Percentiles rank a stretch among this genome's conserved stretches.
Conservation (phyloP, 2,113 vertebrate species). For the Ochotona curzoniae region DNA sequence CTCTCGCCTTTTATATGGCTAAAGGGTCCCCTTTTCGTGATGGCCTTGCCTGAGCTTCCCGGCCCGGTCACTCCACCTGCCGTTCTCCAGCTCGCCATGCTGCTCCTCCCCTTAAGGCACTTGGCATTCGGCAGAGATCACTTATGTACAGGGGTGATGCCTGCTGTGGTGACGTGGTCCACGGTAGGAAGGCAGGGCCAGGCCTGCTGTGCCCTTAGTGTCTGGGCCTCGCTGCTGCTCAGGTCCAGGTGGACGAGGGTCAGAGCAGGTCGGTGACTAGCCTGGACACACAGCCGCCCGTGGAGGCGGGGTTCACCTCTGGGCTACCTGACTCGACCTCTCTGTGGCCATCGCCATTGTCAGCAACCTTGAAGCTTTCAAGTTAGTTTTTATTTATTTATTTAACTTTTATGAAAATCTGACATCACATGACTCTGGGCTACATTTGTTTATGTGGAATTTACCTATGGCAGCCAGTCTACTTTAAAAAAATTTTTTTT, state of each 20-base stretch:
- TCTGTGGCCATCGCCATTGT: neutral
- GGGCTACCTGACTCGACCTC: neutral
- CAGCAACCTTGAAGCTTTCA: neutral
- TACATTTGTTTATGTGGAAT: neutral
- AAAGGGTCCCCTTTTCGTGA: neutral
- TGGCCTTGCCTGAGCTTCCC: neutral
- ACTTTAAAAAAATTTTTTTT: neutral
- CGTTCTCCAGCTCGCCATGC: neutral
- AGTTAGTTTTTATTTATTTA: neutral
- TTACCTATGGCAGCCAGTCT: neutral
- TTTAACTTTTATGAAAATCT: neutral
- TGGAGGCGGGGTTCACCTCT: neutral
- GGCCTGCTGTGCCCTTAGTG: neutral
- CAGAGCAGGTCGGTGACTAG: neutral
- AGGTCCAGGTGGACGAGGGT: neutral
- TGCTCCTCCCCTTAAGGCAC: neutral
- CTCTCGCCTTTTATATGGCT: neutral
- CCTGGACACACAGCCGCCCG: neutral
- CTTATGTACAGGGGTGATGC: neutral
- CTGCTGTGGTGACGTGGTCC: neutral
- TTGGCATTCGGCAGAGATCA: neutral
- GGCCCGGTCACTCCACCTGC: neutral
- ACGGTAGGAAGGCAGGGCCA: neutral
- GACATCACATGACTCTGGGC: neutral
- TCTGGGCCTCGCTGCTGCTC: too few species aligned